Evolutionary conservation across 53 echinoderm and acorn worm species (phyloP), one percentile per base, ranked within the genome.

Genomic region (Zoroaster sp.): DNA sequence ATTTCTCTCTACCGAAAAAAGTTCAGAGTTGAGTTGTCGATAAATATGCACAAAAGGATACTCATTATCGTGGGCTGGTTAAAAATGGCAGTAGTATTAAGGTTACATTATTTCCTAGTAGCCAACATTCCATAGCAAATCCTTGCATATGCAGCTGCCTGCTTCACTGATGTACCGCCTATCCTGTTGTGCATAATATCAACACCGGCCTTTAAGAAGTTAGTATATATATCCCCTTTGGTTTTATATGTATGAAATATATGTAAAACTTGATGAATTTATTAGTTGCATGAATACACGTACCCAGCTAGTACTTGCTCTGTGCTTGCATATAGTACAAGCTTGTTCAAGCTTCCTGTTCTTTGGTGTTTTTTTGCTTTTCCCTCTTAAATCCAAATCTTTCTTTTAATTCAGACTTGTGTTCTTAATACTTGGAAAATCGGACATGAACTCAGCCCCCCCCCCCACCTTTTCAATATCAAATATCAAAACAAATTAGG

Each of bases 291-390:
- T 85, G 85, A 85, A 85, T 85, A 85, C 52, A 85, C 36, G 20
- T 35, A 14, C 43, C 52, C 32, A 21, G 69, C 71, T 85, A 70
- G 85, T 71, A 70, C 49, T 37, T 69, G 71, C 55, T 17, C 53
- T 54, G 54, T 78, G 78, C 85, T 85, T 85, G 85, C 85, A 85
- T 32, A 74, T 74, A 47, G 52, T 43, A 82, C 67, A 28, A 32
- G 37, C n/a, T 71, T 36, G n/a, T 35, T 46, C 49, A 49, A 47
- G 71, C 33, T 47, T 79, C 41, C 23, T 18, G 20, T 74, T 40
- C 18, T 21, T 74, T 74, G 43, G 38, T 74, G 23, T 74, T 23
- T 74, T 17, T 33, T 70, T 70, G 70, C 34, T 70, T 35, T 33
- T 18, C 37, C 35, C 37, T 37, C 70, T 70, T 2, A 11, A 37